Base-by-base conservation (phyloP, 2,113 vertebrate genomes). In the Mixornis gularis region DNA sequence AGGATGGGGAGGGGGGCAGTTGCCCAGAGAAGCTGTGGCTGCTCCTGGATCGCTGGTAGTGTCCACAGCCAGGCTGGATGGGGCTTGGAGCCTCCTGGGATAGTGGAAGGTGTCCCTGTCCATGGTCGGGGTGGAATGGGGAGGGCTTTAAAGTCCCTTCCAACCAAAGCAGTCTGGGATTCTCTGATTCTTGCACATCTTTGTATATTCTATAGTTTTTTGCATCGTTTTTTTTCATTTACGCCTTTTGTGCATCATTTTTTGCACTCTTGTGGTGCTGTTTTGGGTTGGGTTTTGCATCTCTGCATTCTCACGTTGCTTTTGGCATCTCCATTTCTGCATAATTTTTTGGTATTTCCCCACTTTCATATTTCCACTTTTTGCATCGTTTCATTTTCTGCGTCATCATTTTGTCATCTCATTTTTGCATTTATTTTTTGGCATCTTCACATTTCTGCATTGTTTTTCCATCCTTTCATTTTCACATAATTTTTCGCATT, bases 171-270 rank as follows among this genome's bases (percentile, higher is more conserved):
- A 25, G 12, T 24, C 32, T 51, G 36, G 8, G 24, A 29, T 38
- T 80, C 38, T 66, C 44, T 43, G 44, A n/a, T 40, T 51, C 44
- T 36, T 51, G 15, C 51, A n/a, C 4, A n/a, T 38, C 8, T 65
- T 65, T 44, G 27, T 1, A 0, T 64, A 36, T 21, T 58, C 52
- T 44, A 2, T 12, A 0, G 0, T 5, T 36, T 53, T 63, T 72
- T 22, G 20, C 29, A 32, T 24, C 1, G 1, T 49, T 85, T 66
- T 36, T 76, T 79, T 43, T 14, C 9, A 59, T 44, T 46, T 77
- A 41, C 0, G 1, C 17, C 10, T 24, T 40, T 34, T 20, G 13
- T 40, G 11, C 10, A 3, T 49, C 6, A 2, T 5, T 34, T 71
- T 72, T 65, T 51, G 44, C 22, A 6, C 19, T 44, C 32, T 13